Percentiles rank a stretch among this genome's conserved stretches.
Evolutionary conservation across 2,888 invertebrate species (phyloP).

Genomic region (Ochropleura leucogaster): DNA sequence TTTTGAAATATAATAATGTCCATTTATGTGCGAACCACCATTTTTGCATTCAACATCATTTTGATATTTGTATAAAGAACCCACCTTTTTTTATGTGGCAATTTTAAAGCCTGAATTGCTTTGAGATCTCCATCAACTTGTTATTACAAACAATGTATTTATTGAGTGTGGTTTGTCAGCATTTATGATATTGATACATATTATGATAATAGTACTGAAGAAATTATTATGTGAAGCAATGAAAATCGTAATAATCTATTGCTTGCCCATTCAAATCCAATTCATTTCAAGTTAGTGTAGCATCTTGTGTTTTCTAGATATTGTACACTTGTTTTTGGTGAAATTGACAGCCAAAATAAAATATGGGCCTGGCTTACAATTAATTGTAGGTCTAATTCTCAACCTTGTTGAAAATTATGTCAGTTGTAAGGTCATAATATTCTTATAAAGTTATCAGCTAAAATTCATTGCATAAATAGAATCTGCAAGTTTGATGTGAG

Average conservation of each 20-base stretch:
- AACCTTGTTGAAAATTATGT: neutral
- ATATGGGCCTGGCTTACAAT: neutral
- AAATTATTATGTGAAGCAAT: neutral
- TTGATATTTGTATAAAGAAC: neutral
- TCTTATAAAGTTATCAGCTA: neutral
- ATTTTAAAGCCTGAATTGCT: neutral
- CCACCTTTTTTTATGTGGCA: neutral
- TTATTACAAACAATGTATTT: neutral
- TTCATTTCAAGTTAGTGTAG: neutral
- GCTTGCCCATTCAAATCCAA: neutral
- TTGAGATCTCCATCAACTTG: neutral
- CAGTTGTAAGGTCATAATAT: neutral
- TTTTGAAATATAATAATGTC: neutral
- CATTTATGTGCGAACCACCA: neutral
- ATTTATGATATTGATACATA: neutral
- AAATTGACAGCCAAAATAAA: neutral
- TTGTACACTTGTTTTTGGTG: neutral
- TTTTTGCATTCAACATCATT: neutral
- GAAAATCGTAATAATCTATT: neutral
- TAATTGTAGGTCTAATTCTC: neutral
- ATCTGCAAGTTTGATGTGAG: neutral
- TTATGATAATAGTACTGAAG: too few species aligned
- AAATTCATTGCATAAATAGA: constrained; percentile 21
- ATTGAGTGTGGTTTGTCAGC: neutral
- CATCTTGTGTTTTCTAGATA: neutral